Conservation (phyloP, 2,888 invertebrate genomes). For the Masnerella sp. region DNA sequence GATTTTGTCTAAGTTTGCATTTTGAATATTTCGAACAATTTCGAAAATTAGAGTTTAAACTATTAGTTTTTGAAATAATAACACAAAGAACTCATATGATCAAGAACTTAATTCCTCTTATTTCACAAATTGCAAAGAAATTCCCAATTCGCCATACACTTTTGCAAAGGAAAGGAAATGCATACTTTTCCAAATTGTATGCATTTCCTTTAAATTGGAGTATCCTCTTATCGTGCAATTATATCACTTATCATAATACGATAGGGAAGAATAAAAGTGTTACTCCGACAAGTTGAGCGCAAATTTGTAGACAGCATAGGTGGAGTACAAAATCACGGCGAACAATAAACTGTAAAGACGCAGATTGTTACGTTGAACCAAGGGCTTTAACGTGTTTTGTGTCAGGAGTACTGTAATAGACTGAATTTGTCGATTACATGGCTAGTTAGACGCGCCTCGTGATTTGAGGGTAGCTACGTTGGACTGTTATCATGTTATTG, state of each 20-base stretch:
- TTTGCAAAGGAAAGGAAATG: too few relatives aligned
- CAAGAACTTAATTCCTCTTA: too few relatives aligned
- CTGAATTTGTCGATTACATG: constrained; percentile 75
- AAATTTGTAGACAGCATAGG: constrained; percentile 15
- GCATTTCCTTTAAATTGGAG: too few relatives aligned
- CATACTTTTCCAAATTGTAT: too few relatives aligned
- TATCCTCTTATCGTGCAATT: too few relatives aligned
- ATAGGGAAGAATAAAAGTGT: constrained; percentile 10
- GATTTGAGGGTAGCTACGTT: constrained; percentile 71
- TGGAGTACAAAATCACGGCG: constrained; percentile 39
- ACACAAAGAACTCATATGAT: too few relatives aligned
- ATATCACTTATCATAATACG: constrained; percentile 21
- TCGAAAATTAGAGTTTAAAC: too few relatives aligned
- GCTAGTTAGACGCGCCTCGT: constrained; percentile 75
- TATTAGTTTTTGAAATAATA: too few relatives aligned
- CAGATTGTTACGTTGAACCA: constrained; percentile 41
- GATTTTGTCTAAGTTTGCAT: too few relatives aligned
- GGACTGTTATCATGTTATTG: constrained; percentile 64
- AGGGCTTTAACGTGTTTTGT: constrained; percentile 36
- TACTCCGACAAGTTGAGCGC: constrained; percentile 9
- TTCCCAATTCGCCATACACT: too few relatives aligned
- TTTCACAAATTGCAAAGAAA: too few relatives aligned
- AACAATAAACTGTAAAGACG: constrained; percentile 54
- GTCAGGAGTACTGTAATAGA: constrained; percentile 67
- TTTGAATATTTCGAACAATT: too few relatives aligned